Conservation (phyloP, 2,888 invertebrate species). For the Oligia latruncula region DNA sequence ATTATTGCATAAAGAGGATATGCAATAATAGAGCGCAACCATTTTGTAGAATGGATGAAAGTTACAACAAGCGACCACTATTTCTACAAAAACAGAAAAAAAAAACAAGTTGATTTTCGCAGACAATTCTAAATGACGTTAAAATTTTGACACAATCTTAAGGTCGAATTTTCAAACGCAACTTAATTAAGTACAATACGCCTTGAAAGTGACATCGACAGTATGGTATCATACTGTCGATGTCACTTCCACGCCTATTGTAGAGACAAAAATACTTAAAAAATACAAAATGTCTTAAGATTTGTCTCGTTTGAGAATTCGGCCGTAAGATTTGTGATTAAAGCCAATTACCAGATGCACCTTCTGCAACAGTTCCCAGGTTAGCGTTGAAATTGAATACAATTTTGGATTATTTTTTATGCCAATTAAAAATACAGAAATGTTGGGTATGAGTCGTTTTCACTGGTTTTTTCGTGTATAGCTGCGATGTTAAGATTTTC, state of each 20-base stretch:
- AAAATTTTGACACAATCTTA: constrained; percentile 32
- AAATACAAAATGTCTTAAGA: background rate
- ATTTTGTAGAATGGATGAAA: background rate
- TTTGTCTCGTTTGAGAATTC: constrained; percentile 15
- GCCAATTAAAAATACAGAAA: constrained; percentile 14
- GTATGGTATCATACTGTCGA: background rate
- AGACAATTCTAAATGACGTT: constrained; percentile 3
- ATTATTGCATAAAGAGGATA: no score
- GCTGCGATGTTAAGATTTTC: no score
- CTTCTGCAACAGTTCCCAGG: constrained; percentile 60
- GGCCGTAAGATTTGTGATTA: background rate
- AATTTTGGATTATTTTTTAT: constrained; percentile 49
- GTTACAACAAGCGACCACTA: background rate
- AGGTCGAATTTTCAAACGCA: background rate
- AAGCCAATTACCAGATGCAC: constrained; percentile 62
- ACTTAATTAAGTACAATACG: background rate
- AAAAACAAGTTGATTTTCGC: constrained; percentile 25
- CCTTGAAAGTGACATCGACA: no score
- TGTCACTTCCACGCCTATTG: background rate
- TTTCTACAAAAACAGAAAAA: background rate
- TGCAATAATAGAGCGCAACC: background rate
- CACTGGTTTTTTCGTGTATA: background rate
- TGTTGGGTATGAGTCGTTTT: background rate
- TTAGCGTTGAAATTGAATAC: constrained; percentile 61
- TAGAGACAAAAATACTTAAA: background rate